Conservation (phyloP, 2,797 vertebrate genomes). For the Heteromormyrus szaboi region DNA sequence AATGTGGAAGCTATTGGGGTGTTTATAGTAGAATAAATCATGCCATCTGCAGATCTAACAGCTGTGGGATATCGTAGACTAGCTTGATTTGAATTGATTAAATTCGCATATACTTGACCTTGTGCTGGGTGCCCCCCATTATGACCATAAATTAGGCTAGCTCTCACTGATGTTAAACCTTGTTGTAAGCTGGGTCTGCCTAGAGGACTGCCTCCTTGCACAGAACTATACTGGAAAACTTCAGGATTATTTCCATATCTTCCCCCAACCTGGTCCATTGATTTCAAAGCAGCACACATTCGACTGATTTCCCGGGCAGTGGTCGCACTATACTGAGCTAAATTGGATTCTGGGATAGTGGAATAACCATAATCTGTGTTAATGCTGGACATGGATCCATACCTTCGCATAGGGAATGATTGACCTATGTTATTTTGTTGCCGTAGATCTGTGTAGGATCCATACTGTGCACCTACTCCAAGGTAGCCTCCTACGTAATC, state of each 20-base stretch:
- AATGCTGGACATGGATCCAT: slow-evolving; percentile 89
- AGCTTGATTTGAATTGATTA: slow-evolving; percentile 73
- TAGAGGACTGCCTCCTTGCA: slow-evolving; percentile 56
- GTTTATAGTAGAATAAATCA: slow-evolving; percentile 99
- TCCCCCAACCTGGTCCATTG: slow-evolving; percentile 79
- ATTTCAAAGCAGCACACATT: slow-evolving; percentile 96
- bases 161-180: slow-evolving; percentile 66
- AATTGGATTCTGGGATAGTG: slow-evolving; percentile 86
- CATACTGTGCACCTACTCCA: slow-evolving; percentile 82
- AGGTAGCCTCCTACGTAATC: slow-evolving; percentile 79
- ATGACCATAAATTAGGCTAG: slow-evolving; percentile 73
- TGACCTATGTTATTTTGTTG: slow-evolving; percentile 78
- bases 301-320: slow-evolving; percentile 95
- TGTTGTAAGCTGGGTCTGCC: slow-evolving; percentile 59
- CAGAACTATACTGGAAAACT: slow-evolving; percentile 71
- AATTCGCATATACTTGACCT: slow-evolving; percentile 72
- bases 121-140: slow-evolving; percentile 71
- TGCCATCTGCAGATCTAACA: slow-evolving; percentile 85
- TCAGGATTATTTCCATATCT: slow-evolving; percentile 77
- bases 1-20: slow-evolving; percentile 95
- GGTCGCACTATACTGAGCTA: slow-evolving; percentile 96
- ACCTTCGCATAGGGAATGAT: slow-evolving; percentile 82
- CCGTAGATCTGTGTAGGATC: slow-evolving; percentile 90
- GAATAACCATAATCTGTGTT: slow-evolving; percentile 89
- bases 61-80: slow-evolving; percentile 82